Percentiles rank a stretch among this genome's conserved stretches.
Conservation (phyloP, 2,888 invertebrate genomes). For the Spisula solida region DNA sequence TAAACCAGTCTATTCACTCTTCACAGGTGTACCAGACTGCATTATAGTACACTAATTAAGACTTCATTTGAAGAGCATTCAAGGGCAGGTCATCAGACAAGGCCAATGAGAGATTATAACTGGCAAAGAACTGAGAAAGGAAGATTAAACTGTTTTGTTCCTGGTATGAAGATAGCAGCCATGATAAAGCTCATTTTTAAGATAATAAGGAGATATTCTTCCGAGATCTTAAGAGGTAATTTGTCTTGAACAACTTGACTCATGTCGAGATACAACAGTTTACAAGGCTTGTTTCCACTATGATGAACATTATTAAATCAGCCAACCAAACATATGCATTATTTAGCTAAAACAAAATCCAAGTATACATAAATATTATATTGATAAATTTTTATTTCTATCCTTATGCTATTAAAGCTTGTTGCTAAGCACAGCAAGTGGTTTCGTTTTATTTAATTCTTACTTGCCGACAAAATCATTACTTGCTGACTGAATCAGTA, state of each 20-base stretch:
- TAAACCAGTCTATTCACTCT: background rate
- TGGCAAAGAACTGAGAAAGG: constrained; percentile 42
- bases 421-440: background rate
- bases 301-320: constrained; percentile 11
- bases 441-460: background rate
- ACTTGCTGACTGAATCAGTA: background rate
- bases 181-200: constrained; percentile 65
- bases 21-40: constrained; percentile 17
- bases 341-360: constrained; percentile 11
- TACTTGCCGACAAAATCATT: background rate
- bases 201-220: constrained; percentile 65
- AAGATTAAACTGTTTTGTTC: constrained; percentile 62
- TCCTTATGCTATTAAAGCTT: background rate
- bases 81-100: constrained; percentile 50
- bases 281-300: constrained; percentile 43
- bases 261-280: constrained; percentile 53
- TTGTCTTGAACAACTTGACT: constrained; percentile 64
- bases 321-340: background rate
- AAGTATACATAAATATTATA: no score
- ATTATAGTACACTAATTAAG: constrained; percentile 37
- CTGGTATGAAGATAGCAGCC: constrained; percentile 43
- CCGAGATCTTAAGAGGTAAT: constrained; percentile 63
- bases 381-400: background rate
- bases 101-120: constrained; percentile 36
- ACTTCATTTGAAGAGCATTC: constrained; percentile 57